Evolutionary conservation across 2,113 vertebrate species (phyloP).

Genomic region (Ciconia maguari): DNA sequence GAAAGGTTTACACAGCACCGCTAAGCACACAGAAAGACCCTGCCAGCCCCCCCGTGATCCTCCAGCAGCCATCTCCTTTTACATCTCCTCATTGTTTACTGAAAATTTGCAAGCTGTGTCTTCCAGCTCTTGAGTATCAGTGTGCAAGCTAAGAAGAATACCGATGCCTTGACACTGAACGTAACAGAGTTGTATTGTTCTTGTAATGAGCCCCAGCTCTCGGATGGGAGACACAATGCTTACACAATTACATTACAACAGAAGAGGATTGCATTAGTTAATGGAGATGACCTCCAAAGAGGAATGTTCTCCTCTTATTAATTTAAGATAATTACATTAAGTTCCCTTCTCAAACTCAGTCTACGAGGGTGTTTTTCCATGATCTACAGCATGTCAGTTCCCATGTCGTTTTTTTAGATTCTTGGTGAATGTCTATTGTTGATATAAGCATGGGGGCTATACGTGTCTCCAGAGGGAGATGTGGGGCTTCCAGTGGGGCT

Average conservation of each 20-base stretch:
- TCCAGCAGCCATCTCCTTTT: not conserved
- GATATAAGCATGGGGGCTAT: not conserved
- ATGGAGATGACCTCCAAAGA: not conserved
- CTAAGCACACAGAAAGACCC: not conserved
- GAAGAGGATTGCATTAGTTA: not conserved
- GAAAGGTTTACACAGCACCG: not conserved
- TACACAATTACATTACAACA: not conserved
- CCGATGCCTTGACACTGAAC: not conserved
- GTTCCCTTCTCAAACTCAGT: not conserved
- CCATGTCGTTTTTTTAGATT: not conserved
- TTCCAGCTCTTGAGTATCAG: not conserved
- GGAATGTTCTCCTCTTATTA: not conserved
- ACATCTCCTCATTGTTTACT: not conserved
- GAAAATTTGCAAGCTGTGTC: not conserved
- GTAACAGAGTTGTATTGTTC: not conserved
- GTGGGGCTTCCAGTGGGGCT: not conserved
- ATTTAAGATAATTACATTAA: constrained; percentile 11
- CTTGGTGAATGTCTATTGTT: not conserved
- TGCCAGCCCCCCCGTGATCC: not conserved
- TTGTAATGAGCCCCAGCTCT: not conserved
- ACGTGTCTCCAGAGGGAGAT: rapidly evolving
- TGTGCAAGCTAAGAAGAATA: not conserved
- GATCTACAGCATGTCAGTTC: not conserved
- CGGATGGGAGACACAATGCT: not conserved
- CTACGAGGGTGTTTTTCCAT: not conserved